phyloP scores from a whole-genome alignment of 2,888 invertebrate species.

The Drosophila acutilabella region DNA sequence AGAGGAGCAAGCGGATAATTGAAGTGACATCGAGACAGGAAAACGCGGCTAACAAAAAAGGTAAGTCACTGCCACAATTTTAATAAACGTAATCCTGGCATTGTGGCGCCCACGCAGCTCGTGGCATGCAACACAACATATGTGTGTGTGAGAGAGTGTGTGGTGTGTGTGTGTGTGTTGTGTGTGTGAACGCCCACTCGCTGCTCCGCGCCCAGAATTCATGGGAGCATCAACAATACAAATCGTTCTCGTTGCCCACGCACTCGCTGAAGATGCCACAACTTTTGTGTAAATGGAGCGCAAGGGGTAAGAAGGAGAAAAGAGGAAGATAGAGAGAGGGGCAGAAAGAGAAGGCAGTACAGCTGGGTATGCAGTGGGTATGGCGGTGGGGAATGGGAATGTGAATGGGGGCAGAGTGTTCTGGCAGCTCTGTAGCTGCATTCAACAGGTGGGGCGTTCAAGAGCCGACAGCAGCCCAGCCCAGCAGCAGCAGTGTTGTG shows the following conservation, averaged over 20 bases:
- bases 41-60: constrained; percentile 40
- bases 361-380: background rate
- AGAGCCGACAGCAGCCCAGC: constrained; percentile 25
- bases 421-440: constrained; percentile 21
- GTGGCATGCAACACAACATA: constrained; percentile 6
- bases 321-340: too few species aligned
- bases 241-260: constrained; percentile 55
- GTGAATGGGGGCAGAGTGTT: background rate
- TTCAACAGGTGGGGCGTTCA: constrained; percentile 58
- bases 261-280: constrained; percentile 29
- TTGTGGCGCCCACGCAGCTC: constrained; percentile 59
- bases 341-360: background rate
- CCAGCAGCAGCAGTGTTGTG: background rate
- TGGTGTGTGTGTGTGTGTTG: constrained; percentile 27
- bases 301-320: background rate
- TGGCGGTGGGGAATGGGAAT: background rate
- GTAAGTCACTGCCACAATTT: constrained; percentile 57
- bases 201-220: constrained; percentile 31
- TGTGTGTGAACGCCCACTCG: constrained; percentile 23
- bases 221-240: constrained; percentile 45
- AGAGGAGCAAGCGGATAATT: constrained; percentile 5
- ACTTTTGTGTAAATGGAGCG: background rate
- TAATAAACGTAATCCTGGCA: constrained; percentile 64
- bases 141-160: constrained; percentile 22
- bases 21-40: constrained; percentile 28